Conservation (phyloP, 2,888 invertebrate species). For the Alloplasta piceator region DNA sequence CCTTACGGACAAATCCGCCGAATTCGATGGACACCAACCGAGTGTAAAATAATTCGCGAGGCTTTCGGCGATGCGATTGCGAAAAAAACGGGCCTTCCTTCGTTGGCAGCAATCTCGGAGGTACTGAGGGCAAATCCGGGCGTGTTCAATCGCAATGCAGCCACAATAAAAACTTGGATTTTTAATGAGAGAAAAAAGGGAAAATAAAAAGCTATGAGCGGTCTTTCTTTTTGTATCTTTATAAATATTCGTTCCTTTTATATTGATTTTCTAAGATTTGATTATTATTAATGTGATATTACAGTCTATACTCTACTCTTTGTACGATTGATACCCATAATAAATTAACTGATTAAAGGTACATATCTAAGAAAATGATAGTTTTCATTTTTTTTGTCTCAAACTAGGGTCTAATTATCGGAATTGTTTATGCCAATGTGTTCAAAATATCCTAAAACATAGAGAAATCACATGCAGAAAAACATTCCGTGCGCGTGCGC, state of each 20-base stretch:
- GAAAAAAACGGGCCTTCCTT: slow-evolving; percentile 21
- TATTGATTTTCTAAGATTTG: no score
- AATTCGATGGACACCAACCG: neutral
- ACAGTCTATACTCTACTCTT: no score
- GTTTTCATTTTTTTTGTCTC: no score
- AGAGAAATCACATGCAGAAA: no score
- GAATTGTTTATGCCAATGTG: no score
- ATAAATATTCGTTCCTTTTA: no score
- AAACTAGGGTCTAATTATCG: no score
- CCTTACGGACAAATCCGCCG: neutral
- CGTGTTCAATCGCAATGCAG: slow-evolving; percentile 26
- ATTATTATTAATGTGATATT: no score
- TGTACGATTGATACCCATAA: no score
- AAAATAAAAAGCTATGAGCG: slow-evolving; percentile 7
- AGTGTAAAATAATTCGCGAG: neutral
- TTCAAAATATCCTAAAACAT: no score
- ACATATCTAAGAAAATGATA: neutral
- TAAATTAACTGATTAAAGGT: neutral
- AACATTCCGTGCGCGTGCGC: no score
- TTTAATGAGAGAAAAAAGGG: slow-evolving; percentile 39
- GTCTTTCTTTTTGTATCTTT: neutral
- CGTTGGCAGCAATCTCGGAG: slow-evolving; percentile 19
- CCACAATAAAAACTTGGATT: slow-evolving; percentile 50
- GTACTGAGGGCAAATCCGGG: slow-evolving; percentile 16
- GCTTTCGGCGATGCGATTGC: neutral